These are phyloP conservation scores for Conistra vaccinii DNA, from an alignment of 2,888 invertebrate genomes.

Conservation along the genomic window DNA sequence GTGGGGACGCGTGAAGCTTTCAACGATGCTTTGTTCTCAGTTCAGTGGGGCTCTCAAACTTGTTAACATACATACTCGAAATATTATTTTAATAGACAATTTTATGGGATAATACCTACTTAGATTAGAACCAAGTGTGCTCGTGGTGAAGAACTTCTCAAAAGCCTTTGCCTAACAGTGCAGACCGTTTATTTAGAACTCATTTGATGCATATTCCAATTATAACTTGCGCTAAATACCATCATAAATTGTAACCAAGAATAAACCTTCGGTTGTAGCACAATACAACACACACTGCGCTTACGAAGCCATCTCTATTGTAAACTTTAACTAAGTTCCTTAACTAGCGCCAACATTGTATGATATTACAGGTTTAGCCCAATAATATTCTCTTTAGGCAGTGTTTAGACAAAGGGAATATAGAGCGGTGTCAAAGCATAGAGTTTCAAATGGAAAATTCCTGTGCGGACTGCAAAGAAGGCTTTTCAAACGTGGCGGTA, in stretches of 20 bases:
- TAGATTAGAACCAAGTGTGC: not conserved
- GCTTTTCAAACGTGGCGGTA: slow-evolving; percentile 27
- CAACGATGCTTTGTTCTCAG: slow-evolving; percentile 57
- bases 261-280: slow-evolving; percentile 5
- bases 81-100: slow-evolving; percentile 8
- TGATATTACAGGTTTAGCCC: slow-evolving; percentile 38
- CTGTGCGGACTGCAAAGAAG: slow-evolving; percentile 7
- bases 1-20: slow-evolving; percentile 62
- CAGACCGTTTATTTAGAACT: not conserved
- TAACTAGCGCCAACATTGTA: slow-evolving; percentile 43
- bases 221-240: slow-evolving; percentile 5
- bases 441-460: slow-evolving; percentile 39
- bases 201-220: not conserved
- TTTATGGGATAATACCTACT: not conserved
- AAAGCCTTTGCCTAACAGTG: not conserved
- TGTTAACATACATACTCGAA: slow-evolving; percentile 26
- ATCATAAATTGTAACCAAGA: slow-evolving; percentile 18
- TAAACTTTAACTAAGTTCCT: slow-evolving; percentile 37
- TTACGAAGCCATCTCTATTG: slow-evolving; percentile 28
- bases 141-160: not conserved
- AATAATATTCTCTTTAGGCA: slow-evolving; percentile 28
- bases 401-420: slow-evolving; percentile 15
- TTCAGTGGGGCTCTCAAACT: slow-evolving; percentile 36
- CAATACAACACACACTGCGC: slow-evolving; percentile 16
- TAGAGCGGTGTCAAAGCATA: slow-evolving; percentile 24